phyloP scores from a whole-genome alignment of 2,888 invertebrate species.

The Sicus ferrugineus region DNA sequence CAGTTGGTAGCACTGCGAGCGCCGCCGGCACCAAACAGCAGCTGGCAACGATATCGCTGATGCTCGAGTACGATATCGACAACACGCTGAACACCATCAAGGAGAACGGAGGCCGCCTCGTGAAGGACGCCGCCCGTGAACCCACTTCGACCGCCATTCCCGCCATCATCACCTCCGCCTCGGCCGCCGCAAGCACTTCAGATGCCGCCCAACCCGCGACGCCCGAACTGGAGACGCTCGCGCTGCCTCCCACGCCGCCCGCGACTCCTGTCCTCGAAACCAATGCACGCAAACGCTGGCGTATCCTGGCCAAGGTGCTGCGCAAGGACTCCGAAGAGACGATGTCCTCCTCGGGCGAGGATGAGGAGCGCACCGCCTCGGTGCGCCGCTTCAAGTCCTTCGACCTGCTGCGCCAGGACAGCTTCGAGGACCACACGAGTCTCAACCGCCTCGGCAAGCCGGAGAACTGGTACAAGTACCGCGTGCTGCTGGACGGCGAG shows the following conservation, averaged over 20 bases:
- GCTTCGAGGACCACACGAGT: conserved; percentile 62
- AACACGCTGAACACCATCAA: conserved; percentile 62
- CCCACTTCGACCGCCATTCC: neutral
- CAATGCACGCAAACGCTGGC: conserved; percentile 75
- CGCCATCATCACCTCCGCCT: conserved; percentile 19
- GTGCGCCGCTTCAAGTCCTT: conserved; percentile 70
- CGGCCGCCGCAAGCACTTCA: conserved; percentile 23
- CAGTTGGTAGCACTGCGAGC: conserved; percentile 19
- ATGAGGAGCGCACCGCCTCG: conserved; percentile 65
- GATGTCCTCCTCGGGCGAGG: conserved; percentile 58
- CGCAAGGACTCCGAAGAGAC: conserved; percentile 64
- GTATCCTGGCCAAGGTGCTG: conserved; percentile 73
- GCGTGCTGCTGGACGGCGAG: conserved; percentile 63
- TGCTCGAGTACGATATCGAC: conserved; percentile 64
- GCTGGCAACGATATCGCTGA: conserved; percentile 58
- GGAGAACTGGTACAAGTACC: conserved; percentile 73
- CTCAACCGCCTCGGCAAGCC: conserved; percentile 63
- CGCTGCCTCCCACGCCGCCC: conserved; percentile 58
- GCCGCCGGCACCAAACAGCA: conserved; percentile 40
- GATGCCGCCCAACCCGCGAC: conserved; percentile 16
- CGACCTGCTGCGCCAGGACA: conserved; percentile 67
- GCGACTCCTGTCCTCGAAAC: conserved; percentile 57
- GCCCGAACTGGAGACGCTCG: conserved; percentile 33
- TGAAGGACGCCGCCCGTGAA: conserved; percentile 23
- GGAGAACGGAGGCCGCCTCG: conserved; percentile 53